A percentile compares a stretch with the other conserved stretches of the same genome.
These are phyloP conservation scores for Eupithecia centaureata DNA, from an alignment of 2,888 invertebrate species.

Conservation along the genomic window DNA sequence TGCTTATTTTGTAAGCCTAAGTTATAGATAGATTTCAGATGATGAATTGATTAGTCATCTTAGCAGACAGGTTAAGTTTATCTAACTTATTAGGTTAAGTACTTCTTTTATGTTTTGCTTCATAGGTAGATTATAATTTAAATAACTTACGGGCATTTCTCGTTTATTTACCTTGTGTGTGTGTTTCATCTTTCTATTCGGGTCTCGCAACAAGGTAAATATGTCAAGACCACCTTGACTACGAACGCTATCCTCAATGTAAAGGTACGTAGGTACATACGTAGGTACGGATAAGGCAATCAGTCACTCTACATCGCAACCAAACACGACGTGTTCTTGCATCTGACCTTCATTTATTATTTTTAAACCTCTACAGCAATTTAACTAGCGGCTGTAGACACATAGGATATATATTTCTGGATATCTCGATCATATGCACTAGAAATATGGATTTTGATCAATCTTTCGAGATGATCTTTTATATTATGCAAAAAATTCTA, in stretches of 20 bases:
- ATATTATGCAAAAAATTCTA: too few relatives aligned
- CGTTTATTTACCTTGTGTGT: neutral
- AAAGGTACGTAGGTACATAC: neutral
- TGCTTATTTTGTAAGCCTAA: too few relatives aligned
- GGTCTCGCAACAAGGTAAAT: constrained; percentile 6
- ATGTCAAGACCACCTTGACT: constrained; percentile 5
- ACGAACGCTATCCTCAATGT: neutral
- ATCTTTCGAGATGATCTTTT: too few relatives aligned
- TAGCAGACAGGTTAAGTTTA: too few relatives aligned
- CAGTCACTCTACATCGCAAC: constrained; percentile 6
- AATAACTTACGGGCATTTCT: neutral
- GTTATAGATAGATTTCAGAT: too few relatives aligned
- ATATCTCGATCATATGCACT: neutral
- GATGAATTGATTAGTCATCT: too few relatives aligned
- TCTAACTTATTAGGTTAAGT: too few relatives aligned
- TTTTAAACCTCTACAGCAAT: constrained; percentile 8
- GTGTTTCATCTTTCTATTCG: neutral
- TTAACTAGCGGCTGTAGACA: neutral
- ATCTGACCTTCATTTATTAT: constrained; percentile 12
- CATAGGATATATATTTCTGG: neutral
- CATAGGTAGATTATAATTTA: too few relatives aligned
- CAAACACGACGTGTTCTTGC: neutral
- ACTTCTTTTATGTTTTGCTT: neutral
- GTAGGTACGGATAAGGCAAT: constrained; percentile 1
- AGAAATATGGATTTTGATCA: neutral